Evolutionary conservation across 35 echinoderm and acorn worm genomes (phyloP).

Genomic region (Ophiothrix spiculata): DNA sequence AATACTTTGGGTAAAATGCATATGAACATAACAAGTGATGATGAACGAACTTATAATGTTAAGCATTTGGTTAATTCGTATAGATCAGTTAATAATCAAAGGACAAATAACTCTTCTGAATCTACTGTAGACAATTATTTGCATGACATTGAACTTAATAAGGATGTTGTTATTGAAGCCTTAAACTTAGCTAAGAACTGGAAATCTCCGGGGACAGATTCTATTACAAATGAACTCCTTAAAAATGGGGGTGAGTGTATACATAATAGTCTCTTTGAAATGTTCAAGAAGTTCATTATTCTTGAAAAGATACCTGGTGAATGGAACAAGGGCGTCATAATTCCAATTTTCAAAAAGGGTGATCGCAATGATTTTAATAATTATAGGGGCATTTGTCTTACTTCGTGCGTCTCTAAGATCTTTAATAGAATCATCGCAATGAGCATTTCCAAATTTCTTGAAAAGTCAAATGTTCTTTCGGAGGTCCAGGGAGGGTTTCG

Average conservation of each 20-base stretch:
- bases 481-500: not conserved
- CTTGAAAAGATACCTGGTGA: not conserved
- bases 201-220: not conserved
- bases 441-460: not conserved
- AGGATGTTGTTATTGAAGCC: not conserved
- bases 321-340: not conserved
- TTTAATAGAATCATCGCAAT: not conserved
- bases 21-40: not conserved
- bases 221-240: not conserved
- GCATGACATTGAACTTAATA: not conserved
- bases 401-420: not conserved
- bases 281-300: not conserved
- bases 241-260: not conserved
- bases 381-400: not conserved
- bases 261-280: not conserved
- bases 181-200: not conserved
- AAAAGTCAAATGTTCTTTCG: not conserved
- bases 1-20: constrained; percentile 19
- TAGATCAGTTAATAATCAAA: not conserved
- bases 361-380: constrained; percentile 9
- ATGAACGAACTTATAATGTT: constrained; percentile 16
- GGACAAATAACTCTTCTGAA: not conserved
- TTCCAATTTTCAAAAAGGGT: not conserved
- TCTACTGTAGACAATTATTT: not conserved
- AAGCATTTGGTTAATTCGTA: not conserved